phyloP scores from a whole-genome alignment of 2,797 vertebrate species.

The Phalanger gymnotis region DNA sequence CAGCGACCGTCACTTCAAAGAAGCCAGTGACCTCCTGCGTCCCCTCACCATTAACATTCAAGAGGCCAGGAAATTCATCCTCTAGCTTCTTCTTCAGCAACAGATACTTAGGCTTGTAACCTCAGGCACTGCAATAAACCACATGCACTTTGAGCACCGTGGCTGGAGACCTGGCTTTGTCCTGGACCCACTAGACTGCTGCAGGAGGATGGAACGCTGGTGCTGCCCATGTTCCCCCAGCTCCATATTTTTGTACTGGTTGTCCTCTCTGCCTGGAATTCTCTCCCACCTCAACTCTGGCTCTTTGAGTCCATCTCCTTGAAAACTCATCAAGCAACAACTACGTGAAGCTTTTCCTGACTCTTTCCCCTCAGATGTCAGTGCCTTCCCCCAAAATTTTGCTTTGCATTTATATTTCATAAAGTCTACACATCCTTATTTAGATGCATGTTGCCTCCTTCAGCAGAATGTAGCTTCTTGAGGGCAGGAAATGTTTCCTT shows the following conservation, averaged over 20 bases:
- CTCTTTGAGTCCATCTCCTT: background rate
- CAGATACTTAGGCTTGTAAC: no score
- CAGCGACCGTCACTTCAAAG: slow-evolving; percentile 81
- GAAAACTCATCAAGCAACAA: background rate
- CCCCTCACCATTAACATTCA: slow-evolving; percentile 58
- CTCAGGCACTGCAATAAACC: no score
- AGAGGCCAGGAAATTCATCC: slow-evolving; percentile 77
- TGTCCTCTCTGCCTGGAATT: background rate
- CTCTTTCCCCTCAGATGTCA: background rate
- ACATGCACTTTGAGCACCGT: no score
- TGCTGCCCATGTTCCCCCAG: no score
- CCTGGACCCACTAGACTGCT: no score
- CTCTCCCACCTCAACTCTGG: background rate
- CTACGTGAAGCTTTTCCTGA: background rate
- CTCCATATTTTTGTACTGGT: background rate
- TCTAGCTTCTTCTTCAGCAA: slow-evolving; percentile 80
- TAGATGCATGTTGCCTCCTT: background rate
- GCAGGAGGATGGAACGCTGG: no score
- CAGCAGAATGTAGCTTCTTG: background rate
- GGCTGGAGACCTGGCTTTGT: no score
- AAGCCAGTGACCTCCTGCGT: slow-evolving; percentile 81
- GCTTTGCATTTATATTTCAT: background rate
- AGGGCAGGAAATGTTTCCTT: background rate
- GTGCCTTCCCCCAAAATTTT: background rate
- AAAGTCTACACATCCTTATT: background rate